These are phyloP conservation scores for Saturnia pavonia DNA, from an alignment of 2,888 invertebrate genomes.

Conservation along the genomic window DNA sequence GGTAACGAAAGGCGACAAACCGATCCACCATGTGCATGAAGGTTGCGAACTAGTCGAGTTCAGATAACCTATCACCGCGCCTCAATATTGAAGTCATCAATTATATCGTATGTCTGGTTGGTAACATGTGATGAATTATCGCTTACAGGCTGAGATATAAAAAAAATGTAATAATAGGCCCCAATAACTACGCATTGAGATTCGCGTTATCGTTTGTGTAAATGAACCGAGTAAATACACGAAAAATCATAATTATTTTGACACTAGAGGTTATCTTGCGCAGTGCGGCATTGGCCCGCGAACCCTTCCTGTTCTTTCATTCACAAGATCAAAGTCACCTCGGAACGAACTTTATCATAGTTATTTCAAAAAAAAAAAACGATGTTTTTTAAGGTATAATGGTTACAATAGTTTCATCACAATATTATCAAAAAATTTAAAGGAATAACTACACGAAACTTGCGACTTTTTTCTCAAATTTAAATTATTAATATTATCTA, in stretches of 20 bases:
- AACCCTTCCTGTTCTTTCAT: conserved; percentile 43
- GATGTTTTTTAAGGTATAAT: too few species aligned
- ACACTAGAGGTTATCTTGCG: conserved; percentile 43
- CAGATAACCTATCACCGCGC: too few species aligned
- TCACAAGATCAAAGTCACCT: conserved; percentile 48
- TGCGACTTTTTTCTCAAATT: background rate
- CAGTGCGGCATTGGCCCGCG: conserved; percentile 29
- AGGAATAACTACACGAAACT: background rate
- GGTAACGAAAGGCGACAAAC: too few species aligned
- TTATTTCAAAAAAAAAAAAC: too few species aligned
- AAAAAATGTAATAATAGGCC: background rate
- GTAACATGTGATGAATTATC: too few species aligned
- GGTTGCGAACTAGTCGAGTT: too few species aligned
- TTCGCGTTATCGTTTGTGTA: conserved; percentile 53
- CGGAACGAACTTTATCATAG: background rate
- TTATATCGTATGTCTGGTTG: too few species aligned
- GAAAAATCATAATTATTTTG: conserved; percentile 32
- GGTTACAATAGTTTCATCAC: too few species aligned
- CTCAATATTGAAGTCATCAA: too few species aligned
- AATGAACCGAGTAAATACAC: conserved; percentile 44
- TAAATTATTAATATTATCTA: background rate
- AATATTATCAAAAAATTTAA: background rate
- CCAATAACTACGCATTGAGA: conserved; percentile 27
- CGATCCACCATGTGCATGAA: too few species aligned
- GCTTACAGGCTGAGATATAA: background rate